Conservation (phyloP, 2,113 vertebrate genomes). For the Podarcis raffonei region DNA sequence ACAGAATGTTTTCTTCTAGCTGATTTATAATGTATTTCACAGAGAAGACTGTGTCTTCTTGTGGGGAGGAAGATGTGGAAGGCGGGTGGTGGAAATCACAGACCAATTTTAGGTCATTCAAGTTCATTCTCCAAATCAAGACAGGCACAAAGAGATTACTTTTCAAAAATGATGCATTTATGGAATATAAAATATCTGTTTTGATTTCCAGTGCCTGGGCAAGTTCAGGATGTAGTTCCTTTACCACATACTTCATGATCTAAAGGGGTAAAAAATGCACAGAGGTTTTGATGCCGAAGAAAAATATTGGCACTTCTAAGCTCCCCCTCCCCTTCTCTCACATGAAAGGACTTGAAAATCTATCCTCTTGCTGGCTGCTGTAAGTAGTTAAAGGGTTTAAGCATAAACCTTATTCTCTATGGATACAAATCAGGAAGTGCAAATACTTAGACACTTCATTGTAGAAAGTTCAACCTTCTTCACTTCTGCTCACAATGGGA, state of each 20-base stretch:
- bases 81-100: constrained; percentile 35
- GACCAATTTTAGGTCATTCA: constrained; percentile 62
- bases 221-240: constrained; percentile 62
- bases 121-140: constrained; percentile 65
- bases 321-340: constrained; percentile 54
- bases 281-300: constrained; percentile 44
- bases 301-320: constrained; percentile 47
- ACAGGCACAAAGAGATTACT: constrained; percentile 67
- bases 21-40: constrained; percentile 73
- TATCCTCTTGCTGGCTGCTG: constrained; percentile 32
- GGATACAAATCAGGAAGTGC: neutral
- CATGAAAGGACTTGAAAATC: constrained; percentile 58
- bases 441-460: constrained; percentile 31
- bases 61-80: too few relatives aligned
- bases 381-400: neutral
- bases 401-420: constrained; percentile 5
- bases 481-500: neutral
- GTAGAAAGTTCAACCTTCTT: neutral
- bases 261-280: constrained; percentile 24
- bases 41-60: constrained; percentile 49
- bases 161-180: constrained; percentile 48
- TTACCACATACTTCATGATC: constrained; percentile 61
- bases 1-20: constrained; percentile 57
- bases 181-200: constrained; percentile 59
- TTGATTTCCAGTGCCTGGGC: constrained; percentile 62